A percentile compares a stretch with the other conserved stretches of the same genome.
Conservation (phyloP, 2,888 invertebrate genomes). For the Buathra laborator region DNA sequence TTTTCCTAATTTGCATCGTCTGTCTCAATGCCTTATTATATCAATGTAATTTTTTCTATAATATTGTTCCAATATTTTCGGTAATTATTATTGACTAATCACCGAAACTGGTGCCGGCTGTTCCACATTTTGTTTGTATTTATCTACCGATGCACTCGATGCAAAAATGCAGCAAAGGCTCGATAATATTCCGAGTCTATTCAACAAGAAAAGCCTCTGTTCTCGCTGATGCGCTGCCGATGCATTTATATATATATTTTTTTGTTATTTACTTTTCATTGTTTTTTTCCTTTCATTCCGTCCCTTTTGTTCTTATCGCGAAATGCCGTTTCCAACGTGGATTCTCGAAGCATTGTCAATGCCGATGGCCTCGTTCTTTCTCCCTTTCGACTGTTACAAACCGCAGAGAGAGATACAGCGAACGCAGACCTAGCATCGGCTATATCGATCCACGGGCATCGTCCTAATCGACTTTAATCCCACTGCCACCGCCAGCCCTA, state of each 20-base stretch:
- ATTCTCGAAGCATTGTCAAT: neutral
- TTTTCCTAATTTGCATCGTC: too few species aligned
- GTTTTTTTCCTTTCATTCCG: neutral
- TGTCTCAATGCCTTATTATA: too few species aligned
- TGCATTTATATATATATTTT: neutral
- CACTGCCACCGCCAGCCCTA: conserved; percentile 9
- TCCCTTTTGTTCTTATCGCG: conserved; percentile 7
- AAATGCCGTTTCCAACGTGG: neutral
- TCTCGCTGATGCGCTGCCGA: neutral
- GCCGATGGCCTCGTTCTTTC: conserved; percentile 16
- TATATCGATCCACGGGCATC: conserved; percentile 48
- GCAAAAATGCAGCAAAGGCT: neutral
- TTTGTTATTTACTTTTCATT: neutral
- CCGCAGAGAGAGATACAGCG: neutral
- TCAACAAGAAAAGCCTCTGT: neutral
- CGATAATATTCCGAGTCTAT: neutral
- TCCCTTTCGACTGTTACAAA: conserved; percentile 7
- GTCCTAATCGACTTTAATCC: conserved; percentile 60
- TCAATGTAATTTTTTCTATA: too few species aligned
- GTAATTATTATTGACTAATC: neutral
- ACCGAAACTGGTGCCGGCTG: neutral
- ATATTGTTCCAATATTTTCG: too few species aligned
- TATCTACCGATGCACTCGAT: neutral
- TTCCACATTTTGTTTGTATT: neutral
- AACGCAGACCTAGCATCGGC: neutral